These are phyloP conservation scores for Brachypalpus laphriformis DNA, from an alignment of 2,888 invertebrate genomes.

Conservation along the genomic window DNA sequence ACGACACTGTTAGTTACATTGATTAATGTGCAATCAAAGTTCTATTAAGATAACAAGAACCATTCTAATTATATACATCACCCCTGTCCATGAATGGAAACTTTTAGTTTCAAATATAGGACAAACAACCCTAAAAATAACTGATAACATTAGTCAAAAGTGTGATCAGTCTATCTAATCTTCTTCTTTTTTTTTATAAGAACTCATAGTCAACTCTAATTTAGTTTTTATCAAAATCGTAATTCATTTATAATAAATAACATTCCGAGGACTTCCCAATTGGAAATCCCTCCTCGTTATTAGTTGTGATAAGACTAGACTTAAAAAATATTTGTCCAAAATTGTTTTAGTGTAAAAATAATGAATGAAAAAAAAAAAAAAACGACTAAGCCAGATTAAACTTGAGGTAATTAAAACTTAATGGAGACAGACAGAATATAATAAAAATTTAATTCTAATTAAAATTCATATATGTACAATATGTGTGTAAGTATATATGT, in stretches of 20 bases:
- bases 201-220: background rate
- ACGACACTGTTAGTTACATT: background rate
- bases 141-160: background rate
- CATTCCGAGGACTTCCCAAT: conserved; percentile 1
- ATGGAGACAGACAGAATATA: background rate
- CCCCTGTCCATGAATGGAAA: background rate
- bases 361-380: conserved; percentile 39
- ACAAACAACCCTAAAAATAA: background rate
- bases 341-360: background rate
- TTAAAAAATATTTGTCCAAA: background rate
- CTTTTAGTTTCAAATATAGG: background rate
- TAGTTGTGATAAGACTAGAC: conserved; percentile 16
- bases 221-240: background rate
- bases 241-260: conserved; percentile 6
- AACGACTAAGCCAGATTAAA: conserved; percentile 1
- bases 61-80: background rate
- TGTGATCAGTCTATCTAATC: background rate
- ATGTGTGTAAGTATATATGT: too few relatives aligned
- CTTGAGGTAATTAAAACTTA: too few relatives aligned
- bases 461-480: too few relatives aligned
- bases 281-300: conserved; percentile 4
- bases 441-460: too few relatives aligned
- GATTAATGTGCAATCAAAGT: background rate
- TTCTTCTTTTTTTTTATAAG: background rate
- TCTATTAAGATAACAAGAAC: background rate